These are phyloP conservation scores for Linnaemya vulpina DNA, from an alignment of 2,888 invertebrate genomes.

Conservation along the genomic window DNA sequence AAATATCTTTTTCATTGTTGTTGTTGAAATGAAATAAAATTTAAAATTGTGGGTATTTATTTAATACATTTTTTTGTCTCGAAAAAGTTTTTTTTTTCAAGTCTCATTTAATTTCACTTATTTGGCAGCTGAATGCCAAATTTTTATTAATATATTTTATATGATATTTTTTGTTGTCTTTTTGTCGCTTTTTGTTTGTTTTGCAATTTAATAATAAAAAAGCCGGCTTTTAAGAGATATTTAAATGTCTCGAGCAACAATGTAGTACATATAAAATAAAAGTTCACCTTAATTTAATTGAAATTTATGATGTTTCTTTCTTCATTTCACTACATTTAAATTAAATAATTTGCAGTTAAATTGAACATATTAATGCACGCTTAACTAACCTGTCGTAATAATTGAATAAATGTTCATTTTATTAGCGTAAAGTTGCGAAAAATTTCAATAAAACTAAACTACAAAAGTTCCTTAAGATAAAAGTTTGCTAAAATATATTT, in stretches of 20 bases:
- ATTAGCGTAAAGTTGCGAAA: slow-evolving; percentile 1
- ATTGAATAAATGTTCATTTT: slow-evolving; percentile 41
- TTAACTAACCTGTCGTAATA: slow-evolving; percentile 41
- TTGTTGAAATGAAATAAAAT: slow-evolving; percentile 49
- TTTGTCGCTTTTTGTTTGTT: slow-evolving; percentile 25
- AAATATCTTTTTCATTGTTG: slow-evolving; percentile 22
- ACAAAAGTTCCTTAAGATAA: slow-evolving; percentile 46
- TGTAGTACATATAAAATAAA: slow-evolving; percentile 20
- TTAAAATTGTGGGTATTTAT: slow-evolving; percentile 56
- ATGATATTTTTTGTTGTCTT: slow-evolving; percentile 25
- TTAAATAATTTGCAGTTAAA: slow-evolving; percentile 44
- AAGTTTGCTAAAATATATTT: slow-evolving; percentile 6
- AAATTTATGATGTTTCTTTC: slow-evolving; percentile 46
- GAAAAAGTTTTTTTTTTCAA: slow-evolving; percentile 24
- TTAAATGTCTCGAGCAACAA: slow-evolving; percentile 19
- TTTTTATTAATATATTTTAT: slow-evolving; percentile 45
- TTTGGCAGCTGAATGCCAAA: slow-evolving; percentile 58
- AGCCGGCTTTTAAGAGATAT: slow-evolving; percentile 51
- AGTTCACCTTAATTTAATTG: slow-evolving; percentile 55
- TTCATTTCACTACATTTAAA: slow-evolving; percentile 18
- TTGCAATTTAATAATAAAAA: slow-evolving; percentile 52
- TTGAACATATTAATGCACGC: slow-evolving; percentile 26
- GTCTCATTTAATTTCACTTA: slow-evolving; percentile 59
- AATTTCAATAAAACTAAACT: background rate
- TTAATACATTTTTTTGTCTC: slow-evolving; percentile 32